Base-by-base conservation (phyloP, 2,888 invertebrate genomes). In the Lasius platythorax region DNA sequence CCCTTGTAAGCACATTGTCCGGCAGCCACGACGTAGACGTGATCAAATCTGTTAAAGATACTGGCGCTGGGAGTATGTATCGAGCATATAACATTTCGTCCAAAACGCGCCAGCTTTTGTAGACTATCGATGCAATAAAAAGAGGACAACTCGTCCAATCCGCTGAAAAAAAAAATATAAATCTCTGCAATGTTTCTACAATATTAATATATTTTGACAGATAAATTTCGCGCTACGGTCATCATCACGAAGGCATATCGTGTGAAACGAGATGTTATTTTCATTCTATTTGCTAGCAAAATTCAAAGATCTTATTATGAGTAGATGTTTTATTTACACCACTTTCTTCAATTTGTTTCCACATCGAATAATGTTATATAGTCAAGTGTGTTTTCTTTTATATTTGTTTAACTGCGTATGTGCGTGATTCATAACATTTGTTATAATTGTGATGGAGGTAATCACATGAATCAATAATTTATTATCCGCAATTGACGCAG, bases 51-150 rank as follows among this genome's bases (percentile, higher is more conserved):
- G 18, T 98, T 97, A 95, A 99, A 99, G 73, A 99, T 96, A 89
- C 97, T 97, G 0, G 99, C 99, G 87, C 98, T 99, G 0, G 99
- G 99, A n/a, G 99, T 99, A 95, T 99, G 99, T 74, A 99, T 97
- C 0, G 99, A 99, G 93, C 99, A 99, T 82, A 99, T 96, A 8
- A 99, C 97, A 0, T 99, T 99, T 46, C 99, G 96, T 0, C 99
- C 99, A 0, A 97, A 97, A 0, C 97, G 97, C 0, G 99, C 98
- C 72, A 99, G 96, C 40, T 97, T 96, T 93, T 98, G 98, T n/a
- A 99, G 95, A 28, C 99, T 95, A 0, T 97, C 96, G 28, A 99
- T 96, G 93, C 99, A 99, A 88, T 99, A 99, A 15, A 97, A 97
- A 86, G 98, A 98, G 0, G 99, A 98, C 66, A 98, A 96, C 94